Evolutionary conservation across 2,888 invertebrate genomes (phyloP).

Genomic region (Orchesellides sinensis): DNA sequence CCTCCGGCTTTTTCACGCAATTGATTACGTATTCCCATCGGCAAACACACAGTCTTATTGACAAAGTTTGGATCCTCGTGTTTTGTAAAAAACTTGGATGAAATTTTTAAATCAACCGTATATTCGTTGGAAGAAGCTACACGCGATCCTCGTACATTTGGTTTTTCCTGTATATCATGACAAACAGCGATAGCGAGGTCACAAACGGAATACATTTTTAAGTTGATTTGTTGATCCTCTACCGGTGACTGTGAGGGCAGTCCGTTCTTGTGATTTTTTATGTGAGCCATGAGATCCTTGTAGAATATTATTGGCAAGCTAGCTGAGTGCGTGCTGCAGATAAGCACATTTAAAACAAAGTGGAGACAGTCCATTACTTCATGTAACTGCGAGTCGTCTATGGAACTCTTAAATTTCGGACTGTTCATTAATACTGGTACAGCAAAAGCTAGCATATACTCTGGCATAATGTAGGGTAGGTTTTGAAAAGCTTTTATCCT

Average conservation of each 20-base stretch:
- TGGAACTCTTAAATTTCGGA: slow-evolving; percentile 87
- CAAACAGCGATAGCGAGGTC: slow-evolving; percentile 95
- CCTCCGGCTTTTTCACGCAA: slow-evolving; percentile 78
- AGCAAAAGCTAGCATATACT: slow-evolving; percentile 98
- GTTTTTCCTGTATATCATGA: too few species aligned
- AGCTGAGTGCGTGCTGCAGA: slow-evolving; percentile 95
- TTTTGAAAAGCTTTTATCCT: slow-evolving; percentile 86
- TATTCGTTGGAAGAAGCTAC: slow-evolving; percentile 91
- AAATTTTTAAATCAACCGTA: slow-evolving; percentile 85
- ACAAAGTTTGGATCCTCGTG: slow-evolving; percentile 80
- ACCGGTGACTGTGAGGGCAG: slow-evolving; percentile 86
- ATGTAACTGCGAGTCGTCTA: slow-evolving; percentile 86
- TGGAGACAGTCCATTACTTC: slow-evolving; percentile 87
- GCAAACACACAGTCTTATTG: slow-evolving; percentile 81
- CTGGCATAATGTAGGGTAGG: slow-evolving; percentile 92
- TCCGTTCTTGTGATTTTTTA: slow-evolving; percentile 96
- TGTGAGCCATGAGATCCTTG: slow-evolving; percentile 93
- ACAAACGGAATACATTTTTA: slow-evolving; percentile 97
- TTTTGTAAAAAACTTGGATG: slow-evolving; percentile 92
- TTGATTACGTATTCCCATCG: slow-evolving; percentile 84
- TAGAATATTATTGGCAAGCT: slow-evolving; percentile 95
- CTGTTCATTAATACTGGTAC: slow-evolving; percentile 97
- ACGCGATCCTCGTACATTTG: slow-evolving; percentile 90
- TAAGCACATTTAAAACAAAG: slow-evolving; percentile 92
- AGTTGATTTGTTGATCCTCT: slow-evolving; percentile 86